These are phyloP conservation scores for Orestias chungarensis DNA, from an alignment of 2,797 vertebrate genomes.

Conservation along the genomic window DNA sequence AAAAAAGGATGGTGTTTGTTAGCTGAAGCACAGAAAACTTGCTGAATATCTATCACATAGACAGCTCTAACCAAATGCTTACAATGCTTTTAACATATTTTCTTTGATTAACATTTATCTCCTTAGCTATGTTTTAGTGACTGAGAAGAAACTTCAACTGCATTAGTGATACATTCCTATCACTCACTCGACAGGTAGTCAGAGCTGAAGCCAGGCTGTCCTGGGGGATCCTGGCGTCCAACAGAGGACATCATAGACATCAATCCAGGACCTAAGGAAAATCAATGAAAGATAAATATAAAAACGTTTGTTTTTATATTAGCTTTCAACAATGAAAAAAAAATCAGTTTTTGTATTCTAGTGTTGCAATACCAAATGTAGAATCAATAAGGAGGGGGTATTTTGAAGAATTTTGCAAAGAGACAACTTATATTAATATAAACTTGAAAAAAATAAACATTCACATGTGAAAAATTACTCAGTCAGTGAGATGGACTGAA, in stretches of 20 bases:
- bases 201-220: slow-evolving; percentile 69
- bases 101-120: background rate
- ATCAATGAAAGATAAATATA: slow-evolving; percentile 13
- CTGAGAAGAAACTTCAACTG: background rate
- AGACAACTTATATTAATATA: background rate
- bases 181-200: slow-evolving; percentile 79
- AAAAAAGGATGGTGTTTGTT: background rate
- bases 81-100: background rate
- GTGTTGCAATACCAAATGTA: background rate
- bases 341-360: background rate
- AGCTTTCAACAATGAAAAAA: background rate
- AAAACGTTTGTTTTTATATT: background rate
- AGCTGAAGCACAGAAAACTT: background rate
- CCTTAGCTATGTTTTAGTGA: background rate
- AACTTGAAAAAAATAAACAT: background rate
- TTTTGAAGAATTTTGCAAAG: background rate
- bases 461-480: background rate
- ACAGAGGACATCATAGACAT: slow-evolving; percentile 70
- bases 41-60: background rate
- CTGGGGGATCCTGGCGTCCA: slow-evolving; percentile 69
- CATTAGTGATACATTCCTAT: background rate
- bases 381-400: background rate
- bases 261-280: slow-evolving; percentile 61
- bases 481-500: slow-evolving; percentile 11
- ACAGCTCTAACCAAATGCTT: background rate